Evolutionary conservation across 2,888 invertebrate species (phyloP).

Genomic region (Seira ritae): DNA sequence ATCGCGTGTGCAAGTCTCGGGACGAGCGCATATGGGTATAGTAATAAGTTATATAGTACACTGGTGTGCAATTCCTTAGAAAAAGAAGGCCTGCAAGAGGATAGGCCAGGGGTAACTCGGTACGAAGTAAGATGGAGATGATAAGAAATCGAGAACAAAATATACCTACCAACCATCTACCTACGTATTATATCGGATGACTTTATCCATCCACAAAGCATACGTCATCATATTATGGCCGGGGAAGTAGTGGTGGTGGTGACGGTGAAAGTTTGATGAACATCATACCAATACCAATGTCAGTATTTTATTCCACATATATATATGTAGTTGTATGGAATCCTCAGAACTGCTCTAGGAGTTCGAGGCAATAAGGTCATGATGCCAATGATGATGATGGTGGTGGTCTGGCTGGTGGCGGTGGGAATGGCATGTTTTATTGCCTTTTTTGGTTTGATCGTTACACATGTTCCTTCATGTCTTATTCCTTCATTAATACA

Average conservation of each 20-base stretch:
- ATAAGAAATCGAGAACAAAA: not conserved
- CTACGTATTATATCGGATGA: not conserved
- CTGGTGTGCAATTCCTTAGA: not conserved
- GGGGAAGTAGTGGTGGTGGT: constrained; percentile 8
- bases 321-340: not conserved
- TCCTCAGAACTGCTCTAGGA: no score
- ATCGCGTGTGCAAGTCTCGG: not conserved
- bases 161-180: no score
- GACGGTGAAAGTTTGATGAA: constrained; percentile 38
- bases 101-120: not conserved
- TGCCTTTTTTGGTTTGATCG: constrained; percentile 10
- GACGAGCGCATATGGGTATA: not conserved
- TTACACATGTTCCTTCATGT: constrained; percentile 25
- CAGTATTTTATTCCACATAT: no score
- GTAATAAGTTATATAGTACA: not conserved
- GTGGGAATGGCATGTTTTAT: constrained; percentile 4
- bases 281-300: no score
- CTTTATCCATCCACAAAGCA: not conserved
- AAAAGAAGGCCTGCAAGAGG: constrained; percentile 1
- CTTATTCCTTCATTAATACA: constrained; percentile 13
- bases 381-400: not conserved
- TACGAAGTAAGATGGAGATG: not conserved
- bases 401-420: not conserved
- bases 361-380: constrained; percentile 31
- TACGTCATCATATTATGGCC: not conserved